Percentiles rank a stretch among this genome's conserved stretches.
Evolutionary conservation across 2,113 vertebrate genomes (phyloP).

Genomic region (Chunga burmeisteri): DNA sequence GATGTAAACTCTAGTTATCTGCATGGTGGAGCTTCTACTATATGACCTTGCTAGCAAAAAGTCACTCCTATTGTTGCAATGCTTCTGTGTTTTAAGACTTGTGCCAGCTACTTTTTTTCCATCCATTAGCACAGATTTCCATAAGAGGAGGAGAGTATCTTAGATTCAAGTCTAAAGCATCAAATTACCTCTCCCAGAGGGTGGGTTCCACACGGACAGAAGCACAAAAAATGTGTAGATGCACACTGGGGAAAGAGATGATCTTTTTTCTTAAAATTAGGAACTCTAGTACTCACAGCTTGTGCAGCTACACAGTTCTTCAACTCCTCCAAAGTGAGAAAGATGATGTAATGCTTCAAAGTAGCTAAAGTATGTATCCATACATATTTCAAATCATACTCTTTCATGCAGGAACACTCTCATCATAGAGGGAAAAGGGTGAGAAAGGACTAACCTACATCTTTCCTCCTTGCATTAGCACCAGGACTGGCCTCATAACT

Average conservation of each 20-base stretch:
- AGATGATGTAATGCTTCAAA: background rate
- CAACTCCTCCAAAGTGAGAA: background rate
- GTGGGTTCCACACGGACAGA: background rate
- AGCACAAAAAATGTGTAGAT: background rate
- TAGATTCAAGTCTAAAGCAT: background rate
- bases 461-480: background rate
- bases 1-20: background rate
- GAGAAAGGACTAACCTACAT: background rate
- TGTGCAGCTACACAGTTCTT: background rate
- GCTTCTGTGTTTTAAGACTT: background rate
- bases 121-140: background rate
- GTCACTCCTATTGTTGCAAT: background rate
- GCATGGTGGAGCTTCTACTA: background rate
- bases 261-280: background rate
- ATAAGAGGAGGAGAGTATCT: background rate
- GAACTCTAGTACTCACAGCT: background rate
- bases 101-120: background rate
- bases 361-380: background rate
- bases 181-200: background rate
- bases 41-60: background rate
- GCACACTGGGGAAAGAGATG: background rate
- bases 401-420: background rate
- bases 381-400: background rate
- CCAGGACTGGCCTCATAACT: background rate
- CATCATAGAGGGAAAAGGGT: rapidly evolving